Conservation (phyloP, 1,140 invertebrate species). For the Leptoteleia sp. region DNA sequence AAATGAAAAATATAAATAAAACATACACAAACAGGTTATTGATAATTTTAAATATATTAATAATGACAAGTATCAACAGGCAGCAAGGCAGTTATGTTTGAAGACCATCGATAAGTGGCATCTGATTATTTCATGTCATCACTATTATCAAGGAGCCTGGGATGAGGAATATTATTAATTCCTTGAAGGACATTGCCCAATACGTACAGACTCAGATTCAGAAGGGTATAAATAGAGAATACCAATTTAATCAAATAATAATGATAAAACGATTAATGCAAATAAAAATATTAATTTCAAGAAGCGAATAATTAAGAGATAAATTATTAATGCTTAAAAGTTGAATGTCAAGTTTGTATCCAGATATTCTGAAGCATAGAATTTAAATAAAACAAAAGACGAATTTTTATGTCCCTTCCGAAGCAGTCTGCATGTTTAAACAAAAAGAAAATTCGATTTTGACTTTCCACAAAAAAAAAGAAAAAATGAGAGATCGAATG, state of each 20-base stretch:
- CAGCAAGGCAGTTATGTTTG: slow-evolving; percentile 77
- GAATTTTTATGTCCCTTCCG: slow-evolving; percentile 39
- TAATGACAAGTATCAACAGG: slow-evolving; percentile 75
- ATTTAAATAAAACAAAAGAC: neutral
- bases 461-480: slow-evolving; percentile 21
- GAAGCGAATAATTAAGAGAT: slow-evolving; percentile 7
- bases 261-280: neutral
- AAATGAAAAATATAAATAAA: slow-evolving; percentile 35
- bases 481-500: slow-evolving; percentile 12
- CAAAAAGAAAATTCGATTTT: slow-evolving; percentile 35
- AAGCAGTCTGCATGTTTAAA: slow-evolving; percentile 49
- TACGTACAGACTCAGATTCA: slow-evolving; percentile 49
- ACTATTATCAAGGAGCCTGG: slow-evolving; percentile 46
- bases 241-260: slow-evolving; percentile 4
- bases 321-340: neutral
- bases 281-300: neutral
- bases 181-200: slow-evolving; percentile 26
- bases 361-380: neutral
- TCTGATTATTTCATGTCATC: slow-evolving; percentile 55
- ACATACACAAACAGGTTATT: slow-evolving; percentile 49
- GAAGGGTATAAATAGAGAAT: slow-evolving; percentile 38
- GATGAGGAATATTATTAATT: slow-evolving; percentile 48
- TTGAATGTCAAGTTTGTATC: neutral
- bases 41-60: slow-evolving; percentile 63
- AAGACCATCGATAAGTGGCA: slow-evolving; percentile 72